A percentile compares a stretch with the other conserved stretches of the same genome.
Conservation (phyloP, 2,888 invertebrate genomes). For the Imbricaverruca yamaguchii region DNA sequence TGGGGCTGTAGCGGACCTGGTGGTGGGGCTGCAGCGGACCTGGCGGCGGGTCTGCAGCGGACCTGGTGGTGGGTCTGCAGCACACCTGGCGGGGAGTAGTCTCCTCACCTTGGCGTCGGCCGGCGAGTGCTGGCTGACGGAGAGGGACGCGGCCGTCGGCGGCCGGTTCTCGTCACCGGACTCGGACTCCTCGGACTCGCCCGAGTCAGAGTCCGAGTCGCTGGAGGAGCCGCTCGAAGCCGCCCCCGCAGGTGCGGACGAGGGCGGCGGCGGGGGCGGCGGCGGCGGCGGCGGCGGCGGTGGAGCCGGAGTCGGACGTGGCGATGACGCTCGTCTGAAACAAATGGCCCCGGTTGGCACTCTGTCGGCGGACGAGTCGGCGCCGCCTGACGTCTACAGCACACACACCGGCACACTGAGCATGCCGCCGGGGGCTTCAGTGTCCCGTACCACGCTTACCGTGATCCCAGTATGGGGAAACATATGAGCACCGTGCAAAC, state of each 20-base stretch:
- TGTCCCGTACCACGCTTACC: too few species aligned
- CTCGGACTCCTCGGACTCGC: constrained; percentile 6
- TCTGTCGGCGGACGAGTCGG: too few species aligned
- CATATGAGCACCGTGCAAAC: too few species aligned
- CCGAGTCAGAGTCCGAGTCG: background rate
- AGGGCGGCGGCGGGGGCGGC: background rate
- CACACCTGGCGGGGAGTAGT: too few species aligned
- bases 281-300: background rate
- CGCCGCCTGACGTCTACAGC: too few species aligned
- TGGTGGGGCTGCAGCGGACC: too few species aligned
- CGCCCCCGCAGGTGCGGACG: background rate
- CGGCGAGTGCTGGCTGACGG: background rate
- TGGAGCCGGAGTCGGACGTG: background rate
- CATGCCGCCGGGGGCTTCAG: too few species aligned
- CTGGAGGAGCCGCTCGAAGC: background rate
- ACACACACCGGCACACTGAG: too few species aligned
- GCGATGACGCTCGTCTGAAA: background rate
- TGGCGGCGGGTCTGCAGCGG: too few species aligned
- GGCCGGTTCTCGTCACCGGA: background rate
- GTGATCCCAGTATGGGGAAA: too few species aligned
- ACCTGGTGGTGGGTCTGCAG: too few species aligned
- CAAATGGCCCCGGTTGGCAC: background rate
- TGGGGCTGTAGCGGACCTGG: too few species aligned
- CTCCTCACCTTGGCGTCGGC: background rate
- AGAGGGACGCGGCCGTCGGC: background rate